These are phyloP conservation scores for Nannobrachium achirus DNA, from an alignment of 2,113 vertebrate species.

Conservation along the genomic window DNA sequence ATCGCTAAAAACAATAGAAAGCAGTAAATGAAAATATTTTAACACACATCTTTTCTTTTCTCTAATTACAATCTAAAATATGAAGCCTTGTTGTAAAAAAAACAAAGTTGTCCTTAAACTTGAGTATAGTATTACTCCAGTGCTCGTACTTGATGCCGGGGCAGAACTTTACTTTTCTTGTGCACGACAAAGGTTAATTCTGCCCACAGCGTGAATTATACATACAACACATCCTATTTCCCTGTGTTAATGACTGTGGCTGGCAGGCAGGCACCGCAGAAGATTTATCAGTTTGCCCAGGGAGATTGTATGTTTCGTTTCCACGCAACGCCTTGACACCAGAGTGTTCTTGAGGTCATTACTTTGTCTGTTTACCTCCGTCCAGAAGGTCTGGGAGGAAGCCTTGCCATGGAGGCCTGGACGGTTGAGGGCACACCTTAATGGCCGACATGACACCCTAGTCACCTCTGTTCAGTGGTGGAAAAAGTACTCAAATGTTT, in stretches of 20 bases:
- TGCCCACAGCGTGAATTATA: conserved; percentile 44
- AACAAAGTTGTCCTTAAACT: conserved; percentile 42
- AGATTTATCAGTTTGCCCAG: conserved; percentile 3
- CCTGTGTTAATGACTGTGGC: conserved; percentile 41
- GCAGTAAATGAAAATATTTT: too few relatives aligned
- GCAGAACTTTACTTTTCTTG: conserved; percentile 12
- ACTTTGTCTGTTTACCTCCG: conserved; percentile 2
- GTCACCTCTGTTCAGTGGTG: background rate
- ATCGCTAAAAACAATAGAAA: too few relatives aligned
- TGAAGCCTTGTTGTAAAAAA: too few relatives aligned
- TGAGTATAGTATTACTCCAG: conserved; percentile 10
- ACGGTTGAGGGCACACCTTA: background rate
- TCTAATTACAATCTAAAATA: too few relatives aligned
- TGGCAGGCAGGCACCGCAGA: background rate
- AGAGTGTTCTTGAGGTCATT: background rate
- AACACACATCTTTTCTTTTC: too few relatives aligned
- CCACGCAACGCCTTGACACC: background rate
- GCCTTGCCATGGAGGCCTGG: background rate
- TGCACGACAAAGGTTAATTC: conserved; percentile 45
- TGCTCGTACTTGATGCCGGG: background rate
- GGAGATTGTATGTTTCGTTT: background rate
- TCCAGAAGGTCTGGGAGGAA: background rate
- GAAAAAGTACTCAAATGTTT: too few relatives aligned
- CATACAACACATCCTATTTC: conserved; percentile 46
- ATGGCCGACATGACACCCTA: background rate